Percentiles rank a stretch among this genome's conserved stretches.
phyloP scores from a whole-genome alignment of 2,888 invertebrate species.

The Apomyelois bistriatella region DNA sequence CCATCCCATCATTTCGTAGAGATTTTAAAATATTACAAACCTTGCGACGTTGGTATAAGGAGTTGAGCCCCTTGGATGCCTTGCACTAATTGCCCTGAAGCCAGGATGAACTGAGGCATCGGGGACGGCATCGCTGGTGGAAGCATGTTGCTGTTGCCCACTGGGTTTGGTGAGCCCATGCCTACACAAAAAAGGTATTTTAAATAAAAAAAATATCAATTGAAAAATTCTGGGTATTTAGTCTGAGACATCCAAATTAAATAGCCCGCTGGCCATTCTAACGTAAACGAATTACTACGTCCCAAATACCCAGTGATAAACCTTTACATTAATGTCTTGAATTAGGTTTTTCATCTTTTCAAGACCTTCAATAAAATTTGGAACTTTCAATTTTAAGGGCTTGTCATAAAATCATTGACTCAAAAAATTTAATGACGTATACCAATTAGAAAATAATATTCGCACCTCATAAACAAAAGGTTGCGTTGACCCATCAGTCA shows the following conservation, averaged over 20 bases:
- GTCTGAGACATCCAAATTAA: no score
- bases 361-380: no score
- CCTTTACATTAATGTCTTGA: no score
- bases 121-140: slow-evolving; percentile 83
- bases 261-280: no score
- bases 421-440: neutral
- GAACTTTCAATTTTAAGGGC: no score
- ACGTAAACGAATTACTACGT: no score
- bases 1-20: no score
- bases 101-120: slow-evolving; percentile 95
- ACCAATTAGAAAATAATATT: neutral
- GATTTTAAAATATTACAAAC: slow-evolving; percentile 64
- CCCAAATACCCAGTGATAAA: no score
- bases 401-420: no score
- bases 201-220: neutral
- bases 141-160: slow-evolving; percentile 78
- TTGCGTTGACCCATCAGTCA: slow-evolving; percentile 31
- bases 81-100: slow-evolving; percentile 94
- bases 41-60: slow-evolving; percentile 96
- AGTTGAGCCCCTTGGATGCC: slow-evolving; percentile 96
- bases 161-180: slow-evolving; percentile 70
- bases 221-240: no score
- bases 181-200: slow-evolving; percentile 33
- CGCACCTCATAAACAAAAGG: slow-evolving; percentile 20
- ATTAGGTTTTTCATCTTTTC: no score